Evolutionary conservation across 2,113 vertebrate genomes (phyloP), one percentile per base, ranked within the genome.

Genomic region (Neotoma lepida): DNA sequence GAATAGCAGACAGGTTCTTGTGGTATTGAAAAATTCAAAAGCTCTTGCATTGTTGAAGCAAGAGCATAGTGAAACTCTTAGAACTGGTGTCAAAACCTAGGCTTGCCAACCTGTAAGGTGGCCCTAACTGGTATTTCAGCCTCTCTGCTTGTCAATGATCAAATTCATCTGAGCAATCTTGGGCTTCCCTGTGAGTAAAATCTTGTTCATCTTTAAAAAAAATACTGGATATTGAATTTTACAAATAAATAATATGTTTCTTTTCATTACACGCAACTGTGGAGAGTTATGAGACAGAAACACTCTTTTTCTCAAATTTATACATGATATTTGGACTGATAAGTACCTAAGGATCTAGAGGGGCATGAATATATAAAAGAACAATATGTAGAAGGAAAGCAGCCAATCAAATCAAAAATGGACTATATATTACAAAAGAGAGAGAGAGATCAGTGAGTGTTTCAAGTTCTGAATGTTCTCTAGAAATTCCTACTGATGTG

Each of bases 401-500:
- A 96, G 20, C 18, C 10, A 61, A 2, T 71, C 64, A 13, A 13
- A 35, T 93, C 35, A 81, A 64, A 24, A 44, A 89, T 63, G 80
- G 49, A 85, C 35, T 91, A 89, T 35, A 91, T 41, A 74, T 87
- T 26, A 78, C 2, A 13, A 28, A 51, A 88, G 22, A 89, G 2
- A n/a, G n/a, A 80, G 64, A 41, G 1, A 56, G 49, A 10, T 33
- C 56, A 84, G 6, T 54, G n/a, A 92, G 28, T 82, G 2, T 94
- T 95, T 93, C 63, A 92, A 73, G 82, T 58, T 91, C 33, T 76
- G 30, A 63, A 28, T 58, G 15, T 92, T 90, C 5, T 61, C 61
- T 82, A 73, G 64, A 86, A 96, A 95, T 95, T 88, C 77, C 51
- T 86, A 64, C 63, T 86, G 89, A 94, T 89, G 41, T 86, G 66